A percentile compares a stretch with the other conserved stretches of the same genome.
Conservation (phyloP, 2,113 vertebrate species). For the Scomber scombrus region DNA sequence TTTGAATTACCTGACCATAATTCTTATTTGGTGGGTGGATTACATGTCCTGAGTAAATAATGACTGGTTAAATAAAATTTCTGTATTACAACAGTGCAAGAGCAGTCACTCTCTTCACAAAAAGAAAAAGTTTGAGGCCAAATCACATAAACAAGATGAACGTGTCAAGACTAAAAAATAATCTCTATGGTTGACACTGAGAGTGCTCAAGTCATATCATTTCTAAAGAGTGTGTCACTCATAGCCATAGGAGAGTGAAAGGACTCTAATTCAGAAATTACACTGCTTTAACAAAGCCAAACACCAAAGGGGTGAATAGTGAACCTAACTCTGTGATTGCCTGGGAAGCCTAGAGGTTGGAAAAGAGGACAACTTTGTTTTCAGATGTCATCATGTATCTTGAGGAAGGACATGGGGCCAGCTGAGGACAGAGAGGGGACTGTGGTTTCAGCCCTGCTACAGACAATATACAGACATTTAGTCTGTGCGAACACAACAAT, state of each 20-base stretch:
- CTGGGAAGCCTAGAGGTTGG: constrained; percentile 21
- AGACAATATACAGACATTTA: constrained; percentile 32
- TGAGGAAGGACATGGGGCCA: constrained; percentile 33
- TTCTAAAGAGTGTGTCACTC: constrained; percentile 17
- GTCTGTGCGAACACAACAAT: constrained; percentile 26
- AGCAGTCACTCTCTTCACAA: background rate
- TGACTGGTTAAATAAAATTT: constrained; percentile 6
- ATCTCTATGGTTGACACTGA: background rate
- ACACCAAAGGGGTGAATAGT: constrained; percentile 13
- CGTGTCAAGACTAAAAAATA: constrained; percentile 14
- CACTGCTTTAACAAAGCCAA: constrained; percentile 30
- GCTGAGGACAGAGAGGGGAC: constrained; percentile 34
- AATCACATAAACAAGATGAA: constrained; percentile 18
- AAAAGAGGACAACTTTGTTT: constrained; percentile 46
- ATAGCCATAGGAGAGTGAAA: constrained; percentile 28
- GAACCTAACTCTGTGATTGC: constrained; percentile 16
- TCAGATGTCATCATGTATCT: constrained; percentile 49
- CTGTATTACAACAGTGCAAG: constrained; percentile 18
- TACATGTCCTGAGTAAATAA: constrained; percentile 26
- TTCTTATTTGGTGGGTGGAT: constrained; percentile 21
- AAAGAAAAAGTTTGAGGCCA: background rate
- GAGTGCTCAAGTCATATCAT: background rate
- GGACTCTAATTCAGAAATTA: constrained; percentile 25
- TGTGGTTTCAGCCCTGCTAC: constrained; percentile 9
- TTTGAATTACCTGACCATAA: constrained; percentile 42